Percentiles rank a stretch among this genome's conserved stretches.
phyloP scores from a whole-genome alignment of 2,797 vertebrate genomes.

The Micropoecilia bifurca region DNA sequence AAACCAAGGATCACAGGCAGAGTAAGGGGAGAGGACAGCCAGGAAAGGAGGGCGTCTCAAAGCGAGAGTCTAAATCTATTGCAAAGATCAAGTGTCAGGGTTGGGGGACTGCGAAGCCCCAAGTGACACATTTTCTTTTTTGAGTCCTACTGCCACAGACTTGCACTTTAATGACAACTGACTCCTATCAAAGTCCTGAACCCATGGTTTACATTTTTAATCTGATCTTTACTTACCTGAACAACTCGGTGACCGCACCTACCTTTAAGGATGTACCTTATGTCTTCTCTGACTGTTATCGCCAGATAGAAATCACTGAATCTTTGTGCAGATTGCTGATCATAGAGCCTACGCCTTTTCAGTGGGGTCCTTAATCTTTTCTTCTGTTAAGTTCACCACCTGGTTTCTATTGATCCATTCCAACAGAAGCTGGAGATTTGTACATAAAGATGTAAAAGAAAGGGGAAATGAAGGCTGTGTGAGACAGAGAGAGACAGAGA shows the following conservation, averaged over 20 bases:
- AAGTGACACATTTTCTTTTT: slow-evolving; percentile 72
- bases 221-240: slow-evolving; percentile 78
- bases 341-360: slow-evolving; percentile 81
- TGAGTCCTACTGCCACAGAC: slow-evolving; percentile 86
- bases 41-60: slow-evolving; percentile 46
- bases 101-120: slow-evolving; percentile 58
- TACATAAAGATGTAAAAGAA: slow-evolving; percentile 67
- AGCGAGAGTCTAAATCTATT: slow-evolving; percentile 73
- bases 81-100: slow-evolving; percentile 75
- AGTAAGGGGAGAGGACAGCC: slow-evolving; percentile 53
- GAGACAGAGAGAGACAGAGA: slow-evolving; percentile 60
- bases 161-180: slow-evolving; percentile 87
- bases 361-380: slow-evolving; percentile 71
- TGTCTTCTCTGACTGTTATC: slow-evolving; percentile 86
- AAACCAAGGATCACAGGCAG: slow-evolving; percentile 66
- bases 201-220: slow-evolving; percentile 85
- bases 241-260: slow-evolving; percentile 85
- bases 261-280: slow-evolving; percentile 85
- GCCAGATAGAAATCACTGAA: slow-evolving; percentile 73
- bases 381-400: slow-evolving; percentile 68
- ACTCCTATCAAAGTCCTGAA: slow-evolving; percentile 81
- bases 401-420: slow-evolving; percentile 70
- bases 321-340: slow-evolving; percentile 83
- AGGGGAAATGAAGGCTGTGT: slow-evolving; percentile 32
- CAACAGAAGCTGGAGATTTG: slow-evolving; percentile 64